phyloP scores from a whole-genome alignment of 2,888 invertebrate species.

The Hirtodrosophila trivittata region DNA sequence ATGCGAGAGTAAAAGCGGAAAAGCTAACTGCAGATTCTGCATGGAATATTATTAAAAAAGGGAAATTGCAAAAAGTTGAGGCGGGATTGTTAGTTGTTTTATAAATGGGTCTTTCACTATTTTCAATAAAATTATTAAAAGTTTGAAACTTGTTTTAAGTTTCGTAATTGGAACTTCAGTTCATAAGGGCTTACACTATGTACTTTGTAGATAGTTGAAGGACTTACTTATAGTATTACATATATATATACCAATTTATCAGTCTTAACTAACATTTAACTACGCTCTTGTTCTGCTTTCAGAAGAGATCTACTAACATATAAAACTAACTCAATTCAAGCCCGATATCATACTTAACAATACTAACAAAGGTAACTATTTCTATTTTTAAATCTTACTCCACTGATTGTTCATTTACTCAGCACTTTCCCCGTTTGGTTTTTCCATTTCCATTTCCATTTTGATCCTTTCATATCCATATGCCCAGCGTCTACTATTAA shows the following conservation, averaged over 20 bases:
- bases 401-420: conserved; percentile 7
- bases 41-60: conserved; percentile 31
- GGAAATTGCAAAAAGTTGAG: conserved; percentile 17
- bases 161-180: not conserved
- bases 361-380: not conserved
- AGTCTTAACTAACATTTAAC: too few relatives aligned
- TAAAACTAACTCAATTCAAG: too few relatives aligned
- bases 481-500: conserved; percentile 6
- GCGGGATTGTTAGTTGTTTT: conserved; percentile 7
- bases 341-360: too few relatives aligned
- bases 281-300: too few relatives aligned
- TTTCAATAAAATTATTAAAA: conserved; percentile 1
- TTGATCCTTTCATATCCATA: conserved; percentile 7
- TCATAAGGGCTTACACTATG: not conserved
- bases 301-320: too few relatives aligned
- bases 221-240: too few relatives aligned
- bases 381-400: not conserved
- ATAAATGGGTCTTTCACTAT: not conserved
- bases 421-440: not conserved
- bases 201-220: too few relatives aligned
- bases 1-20: conserved; percentile 33
- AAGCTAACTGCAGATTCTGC: conserved; percentile 26
- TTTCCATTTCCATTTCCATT: not conserved
- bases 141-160: not conserved
- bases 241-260: too few relatives aligned